phyloP scores from a whole-genome alignment of 1,140 invertebrate species.

The Zaprionus tsacasi region DNA sequence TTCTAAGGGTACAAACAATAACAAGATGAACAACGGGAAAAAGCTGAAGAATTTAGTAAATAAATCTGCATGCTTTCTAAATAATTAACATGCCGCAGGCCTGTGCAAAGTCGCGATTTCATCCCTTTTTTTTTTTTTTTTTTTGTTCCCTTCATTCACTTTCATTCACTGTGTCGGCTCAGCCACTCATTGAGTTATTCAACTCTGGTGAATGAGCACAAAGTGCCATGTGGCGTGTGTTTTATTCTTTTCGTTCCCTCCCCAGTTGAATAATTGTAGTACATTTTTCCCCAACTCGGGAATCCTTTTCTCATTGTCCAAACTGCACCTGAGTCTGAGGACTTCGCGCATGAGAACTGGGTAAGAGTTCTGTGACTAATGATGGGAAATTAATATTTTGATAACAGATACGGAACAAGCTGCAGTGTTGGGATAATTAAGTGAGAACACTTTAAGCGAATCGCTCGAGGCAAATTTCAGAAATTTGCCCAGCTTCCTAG shows the following conservation, averaged over 20 bases:
- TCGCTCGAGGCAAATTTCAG: slow-evolving; percentile 20
- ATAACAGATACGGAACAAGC: slow-evolving; percentile 41
- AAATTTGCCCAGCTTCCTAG: slow-evolving; percentile 19
- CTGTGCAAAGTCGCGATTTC: slow-evolving; percentile 4
- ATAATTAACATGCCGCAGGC: slow-evolving; percentile 75
- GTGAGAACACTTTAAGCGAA: slow-evolving; percentile 41
- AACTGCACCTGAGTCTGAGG: slow-evolving; percentile 49
- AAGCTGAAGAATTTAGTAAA: slow-evolving; percentile 65
- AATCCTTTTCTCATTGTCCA: slow-evolving; percentile 3
- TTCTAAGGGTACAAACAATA: slow-evolving; percentile 38
- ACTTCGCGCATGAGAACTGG: neutral
- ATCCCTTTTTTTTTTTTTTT: slow-evolving; percentile 4
- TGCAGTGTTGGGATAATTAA: slow-evolving; percentile 52
- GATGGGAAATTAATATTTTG: slow-evolving; percentile 69
- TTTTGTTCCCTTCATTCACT: slow-evolving; percentile 49
- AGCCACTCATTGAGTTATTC: slow-evolving; percentile 70
- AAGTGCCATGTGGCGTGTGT: slow-evolving; percentile 34
- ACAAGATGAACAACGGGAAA: slow-evolving; percentile 28
- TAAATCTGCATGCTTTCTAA: slow-evolving; percentile 82
- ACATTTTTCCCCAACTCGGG: slow-evolving; percentile 58
- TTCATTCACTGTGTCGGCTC: slow-evolving; percentile 49
- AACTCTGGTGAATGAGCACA: slow-evolving; percentile 55
- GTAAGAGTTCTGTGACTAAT: slow-evolving; percentile 59
- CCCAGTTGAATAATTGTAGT: slow-evolving; percentile 60
- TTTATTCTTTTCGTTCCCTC: neutral